Evolutionary conservation across 2,113 vertebrate genomes (phyloP), one percentile per base, ranked within the genome.

Genomic region (Phoenicopterus ruber): DNA sequence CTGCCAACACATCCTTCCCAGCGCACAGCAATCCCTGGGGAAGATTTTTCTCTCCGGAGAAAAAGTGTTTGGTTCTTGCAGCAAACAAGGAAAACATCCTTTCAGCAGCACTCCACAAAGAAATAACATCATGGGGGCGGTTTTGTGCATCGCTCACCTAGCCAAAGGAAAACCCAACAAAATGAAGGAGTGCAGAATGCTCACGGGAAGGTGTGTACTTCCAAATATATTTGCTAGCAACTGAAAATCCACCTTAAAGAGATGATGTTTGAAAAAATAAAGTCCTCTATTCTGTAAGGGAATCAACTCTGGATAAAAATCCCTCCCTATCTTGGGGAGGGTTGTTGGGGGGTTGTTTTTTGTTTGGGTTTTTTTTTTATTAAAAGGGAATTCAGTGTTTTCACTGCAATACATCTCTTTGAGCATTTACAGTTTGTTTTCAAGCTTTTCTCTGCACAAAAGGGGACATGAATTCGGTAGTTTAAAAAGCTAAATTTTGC

Each of bases 241-340:
- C 17, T 49, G 15, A 72, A 73, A 86, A 69, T 15, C 9, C 15
- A 32, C 34, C 28, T 82, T 34, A 32, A 85, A 55, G 31, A 70
- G 25, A 26, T 7, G 21, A 3, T 50, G 7, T 32, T 22, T 18
- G 13, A 5, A 47, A 67, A 71, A 69, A 32, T 1, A 1, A 47
- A 74, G 25, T 57, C 36, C 32, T n/a, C 24, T 67, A 1, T 38
- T 78, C 28, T n/a, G 11, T 28, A 73, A 78, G 13, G 7, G 10
- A 61, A 57, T 42, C 5, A 28, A 28, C 9, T 32, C 47, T 34
- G 17, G 19, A 49, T 32, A 86, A 80, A 71, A 91, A 61, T n/a
- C 24, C 10, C 12, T 59, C 13, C 1, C 0, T 15, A 36, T 9
- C 18, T 83, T 31, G 11, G n/a, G n/a, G n/a, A n/a, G n/a, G n/a